Evolutionary conservation across 2,888 invertebrate genomes (phyloP), one percentile per base, ranked within the genome.

Genomic region (Bellardia bayeri): DNA sequence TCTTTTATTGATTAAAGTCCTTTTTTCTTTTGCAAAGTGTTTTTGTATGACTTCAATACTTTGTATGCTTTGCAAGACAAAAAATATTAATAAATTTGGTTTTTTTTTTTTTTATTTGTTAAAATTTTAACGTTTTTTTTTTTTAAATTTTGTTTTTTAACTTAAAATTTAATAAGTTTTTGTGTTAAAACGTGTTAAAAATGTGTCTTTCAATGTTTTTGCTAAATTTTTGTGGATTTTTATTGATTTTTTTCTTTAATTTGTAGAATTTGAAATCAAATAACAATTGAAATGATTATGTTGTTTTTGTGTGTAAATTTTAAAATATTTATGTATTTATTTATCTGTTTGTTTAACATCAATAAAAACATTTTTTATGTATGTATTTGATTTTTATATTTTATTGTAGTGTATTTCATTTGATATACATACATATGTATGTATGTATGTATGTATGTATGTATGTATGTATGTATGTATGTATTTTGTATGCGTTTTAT

Each of bases 301-400:
- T 40, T 16, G n/a, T 66, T 49, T 61, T 72, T 68, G 16, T 54
- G 14, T 82, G 40, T 82, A 63, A 69, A 69, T 71, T 71, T 72
- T 63, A n/a, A 37, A 71, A 69, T 49, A 42, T 61, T 58, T 68
- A 45, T 79, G 14, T 51, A 33, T 30, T 30, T 74, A 9, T 76
- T 78, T 79, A 45, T 74, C 51, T 54, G 54, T 74, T 69, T 54
- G 54, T 74, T 69, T 49, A 42, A 80, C 80, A 80, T 75, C 54
- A 61, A 85, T 75, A 69, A 85, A 87, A 84, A 87, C 87, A 85
- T 79, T 30, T 40, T 75, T 66, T 23, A 23, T 23, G 23, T 23
- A 23, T 23, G 23, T 23, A 23, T 23, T 23, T 23, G 23, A 23
- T 23, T 23, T 23, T 23, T 23, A 23, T 23, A 1, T 61, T 37